A percentile compares a stretch with the other conserved stretches of the same genome.
These are phyloP conservation scores for Riparia riparia DNA, from an alignment of 2,113 vertebrate species.

Conservation along the genomic window DNA sequence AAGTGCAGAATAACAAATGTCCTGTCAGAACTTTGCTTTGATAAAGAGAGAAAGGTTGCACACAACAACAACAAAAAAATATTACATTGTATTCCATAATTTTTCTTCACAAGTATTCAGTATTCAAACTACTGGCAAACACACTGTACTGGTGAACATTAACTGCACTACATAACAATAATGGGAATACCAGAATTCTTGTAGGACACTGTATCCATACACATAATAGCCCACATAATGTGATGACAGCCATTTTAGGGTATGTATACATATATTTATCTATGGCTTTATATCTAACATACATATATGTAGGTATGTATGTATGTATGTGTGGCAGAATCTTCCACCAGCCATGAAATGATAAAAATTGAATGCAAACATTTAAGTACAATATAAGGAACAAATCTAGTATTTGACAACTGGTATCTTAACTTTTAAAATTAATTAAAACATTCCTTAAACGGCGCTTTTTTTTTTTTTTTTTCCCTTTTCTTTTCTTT, in stretches of 20 bases:
- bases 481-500: neutral
- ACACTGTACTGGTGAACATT: neutral
- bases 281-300: neutral
- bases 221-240: neutral
- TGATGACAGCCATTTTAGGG: neutral
- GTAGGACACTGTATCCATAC: neutral
- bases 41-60: neutral
- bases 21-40: neutral
- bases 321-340: neutral
- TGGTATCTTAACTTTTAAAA: neutral
- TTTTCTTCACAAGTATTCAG: neutral
- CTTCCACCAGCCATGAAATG: neutral
- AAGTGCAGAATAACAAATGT: neutral
- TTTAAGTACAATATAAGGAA: neutral
- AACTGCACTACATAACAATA: neutral
- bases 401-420: neutral
- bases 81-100: neutral
- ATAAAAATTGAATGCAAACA: neutral
- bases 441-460: neutral
- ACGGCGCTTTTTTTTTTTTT: rapidly evolving
- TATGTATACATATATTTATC: neutral
- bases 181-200: neutral
- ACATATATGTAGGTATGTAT: no score
- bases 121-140: neutral
- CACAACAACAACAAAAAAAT: neutral